Conservation (phyloP, 2,888 invertebrate species). For the Volucella bombylans region DNA sequence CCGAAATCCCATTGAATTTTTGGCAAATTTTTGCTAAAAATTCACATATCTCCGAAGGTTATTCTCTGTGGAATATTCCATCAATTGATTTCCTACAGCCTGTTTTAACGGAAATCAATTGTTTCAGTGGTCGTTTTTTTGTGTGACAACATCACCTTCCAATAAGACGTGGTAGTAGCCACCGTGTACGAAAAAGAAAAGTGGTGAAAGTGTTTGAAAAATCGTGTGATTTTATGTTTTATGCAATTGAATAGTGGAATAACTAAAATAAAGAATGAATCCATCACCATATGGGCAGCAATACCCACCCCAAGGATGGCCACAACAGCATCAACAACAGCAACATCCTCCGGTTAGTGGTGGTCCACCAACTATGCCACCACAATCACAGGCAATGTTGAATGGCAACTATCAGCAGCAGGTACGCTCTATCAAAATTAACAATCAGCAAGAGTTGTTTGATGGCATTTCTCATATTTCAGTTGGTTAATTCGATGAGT, state of each 20-base stretch:
- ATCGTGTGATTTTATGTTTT: constrained; percentile 65
- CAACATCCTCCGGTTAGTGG: constrained; percentile 76
- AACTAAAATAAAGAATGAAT: constrained; percentile 76
- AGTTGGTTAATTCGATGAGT: constrained; percentile 80
- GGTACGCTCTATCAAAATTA: constrained; percentile 74
- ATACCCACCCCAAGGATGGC: constrained; percentile 75
- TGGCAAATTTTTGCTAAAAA: not conserved
- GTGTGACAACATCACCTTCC: constrained; percentile 56
- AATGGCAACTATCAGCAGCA: constrained; percentile 82
- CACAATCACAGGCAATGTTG: constrained; percentile 76
- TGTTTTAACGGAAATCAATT: constrained; percentile 44
- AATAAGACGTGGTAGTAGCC: constrained; percentile 57
- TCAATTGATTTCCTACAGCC: constrained; percentile 13
- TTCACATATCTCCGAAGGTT: not conserved
- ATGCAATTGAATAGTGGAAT: constrained; percentile 21
- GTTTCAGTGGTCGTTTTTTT: constrained; percentile 21
- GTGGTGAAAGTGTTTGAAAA: constrained; percentile 62
- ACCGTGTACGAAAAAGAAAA: constrained; percentile 37
- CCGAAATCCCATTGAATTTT: constrained; percentile 37
- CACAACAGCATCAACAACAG: constrained; percentile 79
- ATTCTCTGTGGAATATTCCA: not conserved
- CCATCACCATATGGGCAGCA: constrained; percentile 80
- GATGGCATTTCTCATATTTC: not conserved
- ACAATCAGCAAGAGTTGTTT: not conserved
- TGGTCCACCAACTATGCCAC: constrained; percentile 76